These are phyloP conservation scores for Actinernus sp. DNA, from an alignment of 92 coral and sea anemone genomes.

Conservation along the genomic window DNA sequence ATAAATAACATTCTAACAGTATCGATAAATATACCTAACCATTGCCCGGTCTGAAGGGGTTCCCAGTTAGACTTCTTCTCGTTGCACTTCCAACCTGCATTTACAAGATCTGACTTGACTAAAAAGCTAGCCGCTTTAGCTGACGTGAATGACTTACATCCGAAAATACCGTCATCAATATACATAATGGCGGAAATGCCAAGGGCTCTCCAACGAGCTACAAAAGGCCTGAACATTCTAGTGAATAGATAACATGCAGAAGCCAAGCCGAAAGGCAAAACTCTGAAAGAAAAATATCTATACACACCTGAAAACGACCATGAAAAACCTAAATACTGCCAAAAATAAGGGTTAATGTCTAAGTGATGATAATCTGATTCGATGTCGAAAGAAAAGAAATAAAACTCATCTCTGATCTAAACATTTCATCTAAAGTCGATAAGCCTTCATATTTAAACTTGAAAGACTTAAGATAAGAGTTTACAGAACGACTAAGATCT, in stretches of 20 bases:
- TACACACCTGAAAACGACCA: no score
- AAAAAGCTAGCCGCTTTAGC: constrained; percentile 60
- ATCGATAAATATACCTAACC: constrained; percentile 42
- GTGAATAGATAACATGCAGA: constrained; percentile 67
- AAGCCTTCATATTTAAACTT: constrained; percentile 67
- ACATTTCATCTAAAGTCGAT: no score
- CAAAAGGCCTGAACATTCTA: constrained; percentile 57
- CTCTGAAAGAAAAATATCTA: no score
- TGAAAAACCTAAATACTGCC: no score
- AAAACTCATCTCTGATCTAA: no score
- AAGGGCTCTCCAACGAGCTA: constrained; percentile 39
- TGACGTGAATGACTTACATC: neutral
- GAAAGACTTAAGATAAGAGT: constrained; percentile 6
- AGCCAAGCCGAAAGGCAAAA: constrained; percentile 64
- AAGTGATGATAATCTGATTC: no score
- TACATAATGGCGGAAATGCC: constrained; percentile 38
- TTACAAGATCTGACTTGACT: constrained; percentile 39
- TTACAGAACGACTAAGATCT: constrained; percentile 65
- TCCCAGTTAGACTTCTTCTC: constrained; percentile 54
- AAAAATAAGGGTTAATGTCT: no score
- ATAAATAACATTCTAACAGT: constrained; percentile 33
- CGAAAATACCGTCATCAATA: constrained; percentile 49
- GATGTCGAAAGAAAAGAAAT: no score
- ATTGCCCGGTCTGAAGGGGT: constrained; percentile 59
- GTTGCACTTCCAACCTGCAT: constrained; percentile 31